These are phyloP conservation scores for Riparia riparia DNA, from an alignment of 2,113 vertebrate species.

Conservation along the genomic window DNA sequence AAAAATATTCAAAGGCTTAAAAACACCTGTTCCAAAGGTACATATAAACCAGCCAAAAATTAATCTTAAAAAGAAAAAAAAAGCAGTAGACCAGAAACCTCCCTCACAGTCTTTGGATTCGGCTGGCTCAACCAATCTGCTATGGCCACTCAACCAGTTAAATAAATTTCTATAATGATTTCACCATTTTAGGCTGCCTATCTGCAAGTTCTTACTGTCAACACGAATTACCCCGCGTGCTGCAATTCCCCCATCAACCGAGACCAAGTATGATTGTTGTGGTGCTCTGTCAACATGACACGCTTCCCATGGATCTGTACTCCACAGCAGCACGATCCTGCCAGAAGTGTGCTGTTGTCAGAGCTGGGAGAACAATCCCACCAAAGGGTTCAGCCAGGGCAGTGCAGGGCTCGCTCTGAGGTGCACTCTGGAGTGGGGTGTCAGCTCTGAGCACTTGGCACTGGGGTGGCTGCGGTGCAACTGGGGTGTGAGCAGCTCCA, in stretches of 20 bases:
- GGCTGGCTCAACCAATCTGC: constrained; percentile 23
- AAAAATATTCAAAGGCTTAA: neutral
- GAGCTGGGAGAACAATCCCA: constrained; percentile 1
- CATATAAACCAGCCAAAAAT: neutral
- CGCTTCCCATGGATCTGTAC: neutral
- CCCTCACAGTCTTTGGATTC: neutral
- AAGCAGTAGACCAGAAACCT: neutral
- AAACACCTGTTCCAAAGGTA: neutral
- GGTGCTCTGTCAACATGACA: constrained; percentile 13
- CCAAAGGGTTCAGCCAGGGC: neutral
- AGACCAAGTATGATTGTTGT: constrained; percentile 33
- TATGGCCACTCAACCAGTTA: constrained; percentile 30
- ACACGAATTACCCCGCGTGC: constrained; percentile 19
- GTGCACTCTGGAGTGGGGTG: neutral
- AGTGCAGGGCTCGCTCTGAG: neutral
- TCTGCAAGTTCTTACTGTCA: constrained; percentile 64
- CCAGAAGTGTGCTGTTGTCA: neutral
- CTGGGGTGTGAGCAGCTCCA: neutral
- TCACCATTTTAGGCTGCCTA: constrained; percentile 50
- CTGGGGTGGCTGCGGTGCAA: neutral
- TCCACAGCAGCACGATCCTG: neutral
- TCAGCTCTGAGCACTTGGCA: neutral
- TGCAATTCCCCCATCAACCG: constrained; percentile 16
- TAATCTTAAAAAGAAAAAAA: neutral
- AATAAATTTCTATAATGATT: constrained; percentile 63